Evolutionary conservation across 1,140 invertebrate species (phyloP), one percentile per base, ranked within the genome.

Genomic region (Meloidogyne floridensis): DNA sequence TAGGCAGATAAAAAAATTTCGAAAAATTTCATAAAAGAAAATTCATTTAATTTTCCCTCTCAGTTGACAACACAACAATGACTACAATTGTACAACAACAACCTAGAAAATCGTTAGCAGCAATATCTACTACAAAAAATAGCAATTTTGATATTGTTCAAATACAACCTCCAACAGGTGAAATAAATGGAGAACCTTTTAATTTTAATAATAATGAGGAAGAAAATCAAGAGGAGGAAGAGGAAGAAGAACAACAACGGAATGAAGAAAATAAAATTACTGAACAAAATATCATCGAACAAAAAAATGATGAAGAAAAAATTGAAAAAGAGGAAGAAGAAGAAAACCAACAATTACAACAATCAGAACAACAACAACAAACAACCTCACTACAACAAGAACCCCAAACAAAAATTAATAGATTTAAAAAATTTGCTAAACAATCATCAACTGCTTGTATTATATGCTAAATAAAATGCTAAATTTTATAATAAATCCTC

Each of bases 61-160:
- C 15, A 65, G 59, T 65, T n/a, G n/a, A 65, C 7, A 47, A 47
- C 47, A 4, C 47, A 47, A 47, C 7, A 47, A 47, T 1, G 0
- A 4, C 47, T 6, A 47, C 7, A 47, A 47, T 1, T 0, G 10
- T 65, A 65, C 59, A 65, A 65, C 11, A 5, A 59, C 47, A 47
- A 47, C 7, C 11, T 15, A 65, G n/a, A 65, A 65, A n/a, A 3
- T 65, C 59, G n/a, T 65, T 65, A 65, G n/a, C n/a, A 65, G n/a
- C 59, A n/a, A n/a, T 15, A 13, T n/a, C 15, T n/a, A n/a, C 4
- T n/a, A 18, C 15, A 7, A 18, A 65, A 2, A 65, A n/a, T 0
- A 65, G 7, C n/a, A 65, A 65, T 65, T n/a, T 65, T 65, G n/a
- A 65, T 65, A 65, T 65, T n/a, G 59, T 65, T 18, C 59, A 65